A percentile compares a stretch with the other conserved stretches of the same genome.
phyloP scores from a whole-genome alignment of 2,797 vertebrate genomes.

The Muraenolepis orangiensis region DNA sequence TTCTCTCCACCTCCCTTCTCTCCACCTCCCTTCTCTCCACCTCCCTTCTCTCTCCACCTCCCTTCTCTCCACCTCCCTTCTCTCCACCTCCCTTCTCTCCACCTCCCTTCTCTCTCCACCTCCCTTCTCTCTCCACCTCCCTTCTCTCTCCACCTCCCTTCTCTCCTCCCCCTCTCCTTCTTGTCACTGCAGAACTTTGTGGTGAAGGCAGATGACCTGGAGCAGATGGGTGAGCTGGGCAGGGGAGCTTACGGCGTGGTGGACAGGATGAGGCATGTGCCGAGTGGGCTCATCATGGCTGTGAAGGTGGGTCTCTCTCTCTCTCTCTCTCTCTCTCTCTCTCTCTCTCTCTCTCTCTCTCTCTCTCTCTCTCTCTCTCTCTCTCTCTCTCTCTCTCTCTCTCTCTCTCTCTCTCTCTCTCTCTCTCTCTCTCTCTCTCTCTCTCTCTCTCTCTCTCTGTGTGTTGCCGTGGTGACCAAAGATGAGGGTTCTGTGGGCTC shows the following conservation, averaged over 20 bases:
- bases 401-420: too few relatives aligned
- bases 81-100: background rate
- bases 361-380: too few relatives aligned
- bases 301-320: conserved; percentile 83
- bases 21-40: background rate
- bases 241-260: conserved; percentile 94
- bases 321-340: too few relatives aligned
- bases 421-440: too few relatives aligned
- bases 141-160: background rate
- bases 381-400: too few relatives aligned
- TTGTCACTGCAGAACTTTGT: conserved; percentile 85
- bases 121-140: background rate
- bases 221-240: conserved; percentile 88
- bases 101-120: background rate
- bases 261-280: conserved; percentile 93
- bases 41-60: background rate
- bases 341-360: too few relatives aligned
- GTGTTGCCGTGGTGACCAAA: too few relatives aligned
- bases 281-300: conserved; percentile 92
- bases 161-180: background rate
- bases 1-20: background rate
- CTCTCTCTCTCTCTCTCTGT: too few relatives aligned
- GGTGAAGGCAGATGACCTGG: conserved; percentile 94
- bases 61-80: background rate
- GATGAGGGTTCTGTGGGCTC: too few relatives aligned